Base-by-base conservation (phyloP, 2,797 vertebrate genomes). In the Mionectes olivaceus region DNA sequence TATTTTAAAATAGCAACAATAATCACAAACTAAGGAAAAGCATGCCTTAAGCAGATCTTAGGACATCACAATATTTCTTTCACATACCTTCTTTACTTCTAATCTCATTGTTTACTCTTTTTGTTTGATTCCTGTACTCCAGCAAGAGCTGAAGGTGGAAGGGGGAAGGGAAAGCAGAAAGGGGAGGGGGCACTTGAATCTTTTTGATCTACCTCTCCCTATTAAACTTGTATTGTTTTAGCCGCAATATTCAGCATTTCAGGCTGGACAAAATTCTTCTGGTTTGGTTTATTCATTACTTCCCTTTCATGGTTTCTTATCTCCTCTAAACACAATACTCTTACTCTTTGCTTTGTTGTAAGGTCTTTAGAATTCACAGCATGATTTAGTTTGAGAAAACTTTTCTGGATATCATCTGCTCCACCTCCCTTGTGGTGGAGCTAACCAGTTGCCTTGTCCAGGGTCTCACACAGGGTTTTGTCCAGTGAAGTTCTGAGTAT, bases 241-340 rank as follows among this genome's bases (percentile, higher is more conserved):
- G 37, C 23, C 19, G 24, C 41, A 69, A 63, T 13, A 52, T 49
- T 46, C 21, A 37, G 37, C 46, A 74, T 78, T 95, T 91, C 50
- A 89, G 50, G 33, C 23, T 79, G 56, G 60, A 79, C 25, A 73
- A 57, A 91, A 85, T 53, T 22, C 11, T 60, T 74, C 52, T 19
- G 7, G 25, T 30, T 85, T 77, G 59, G 11, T 63, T 89, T 85
- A 47, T 83, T 73, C 1, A 0, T 10, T n/a, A 59, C 7, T 28
- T 79, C 30, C 22, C 12, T 87, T 73, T 87, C 35, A 82, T 32
- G 6, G 4, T 53, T 82, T 60, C 79, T 89, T 76, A 85, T 89
- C 89, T 91, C 50, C 67, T 73, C 10, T 73, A 55, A 87, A 69
- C 63, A 92, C 50, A 79, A 69, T 19, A 73, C 43, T 30, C 80